phyloP scores from a whole-genome alignment of 2,888 invertebrate species.

The Drosophila picticornis region DNA sequence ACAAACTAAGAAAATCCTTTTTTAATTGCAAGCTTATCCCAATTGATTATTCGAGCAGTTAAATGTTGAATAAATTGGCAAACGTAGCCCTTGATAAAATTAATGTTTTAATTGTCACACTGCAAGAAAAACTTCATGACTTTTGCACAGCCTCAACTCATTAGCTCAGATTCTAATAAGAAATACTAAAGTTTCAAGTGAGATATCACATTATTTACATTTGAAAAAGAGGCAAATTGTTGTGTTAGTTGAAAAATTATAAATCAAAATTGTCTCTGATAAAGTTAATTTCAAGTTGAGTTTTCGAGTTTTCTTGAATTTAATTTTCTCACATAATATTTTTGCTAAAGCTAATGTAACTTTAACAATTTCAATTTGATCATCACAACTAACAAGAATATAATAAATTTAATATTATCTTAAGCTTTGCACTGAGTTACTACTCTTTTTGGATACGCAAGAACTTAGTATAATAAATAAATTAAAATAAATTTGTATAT shows the following conservation, averaged over 20 bases:
- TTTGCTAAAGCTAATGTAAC: neutral
- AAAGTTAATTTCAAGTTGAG: neutral
- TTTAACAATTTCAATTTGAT: neutral
- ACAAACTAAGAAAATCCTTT: neutral
- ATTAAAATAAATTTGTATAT: too few species aligned
- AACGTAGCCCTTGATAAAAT: neutral
- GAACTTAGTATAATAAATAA: too few species aligned
- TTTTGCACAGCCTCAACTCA: neutral
- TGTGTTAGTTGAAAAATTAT: neutral
- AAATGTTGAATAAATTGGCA: neutral
- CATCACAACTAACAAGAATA: neutral
- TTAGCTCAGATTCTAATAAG: neutral
- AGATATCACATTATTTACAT: neutral
- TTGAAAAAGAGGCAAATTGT: neutral
- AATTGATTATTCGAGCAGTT: neutral
- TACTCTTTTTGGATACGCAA: neutral
- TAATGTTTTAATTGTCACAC: neutral
- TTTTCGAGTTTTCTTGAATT: neutral
- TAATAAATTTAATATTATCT: neutral
- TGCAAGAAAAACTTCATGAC: neutral
- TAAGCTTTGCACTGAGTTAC: neutral
- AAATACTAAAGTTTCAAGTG: neutral
- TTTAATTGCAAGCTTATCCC: neutral
- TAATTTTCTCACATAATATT: neutral
- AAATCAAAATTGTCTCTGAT: neutral